Conservation (phyloP, 2,797 vertebrate genomes). For the Nothura maculosa region DNA sequence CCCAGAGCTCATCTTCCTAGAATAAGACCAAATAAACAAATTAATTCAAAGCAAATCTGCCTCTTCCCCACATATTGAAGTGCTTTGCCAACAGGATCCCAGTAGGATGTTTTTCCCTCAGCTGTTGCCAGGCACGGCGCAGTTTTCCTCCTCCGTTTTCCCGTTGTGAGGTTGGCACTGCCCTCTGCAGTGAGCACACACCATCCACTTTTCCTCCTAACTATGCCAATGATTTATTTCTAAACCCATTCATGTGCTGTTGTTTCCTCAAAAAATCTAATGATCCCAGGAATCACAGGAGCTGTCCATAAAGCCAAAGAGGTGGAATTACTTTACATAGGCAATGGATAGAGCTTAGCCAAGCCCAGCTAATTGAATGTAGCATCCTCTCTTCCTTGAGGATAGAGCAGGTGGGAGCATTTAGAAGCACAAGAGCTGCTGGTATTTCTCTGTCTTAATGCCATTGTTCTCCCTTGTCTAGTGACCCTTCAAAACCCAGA, state of each 20-base stretch:
- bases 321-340: not conserved
- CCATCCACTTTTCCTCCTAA: not conserved
- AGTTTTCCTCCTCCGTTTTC: slow-evolving; percentile 2
- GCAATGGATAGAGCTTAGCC: not conserved
- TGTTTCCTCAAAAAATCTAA: not conserved
- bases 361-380: not conserved
- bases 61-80: not conserved
- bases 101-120: slow-evolving; percentile 27
- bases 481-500: not conserved
- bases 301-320: not conserved
- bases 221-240: slow-evolving; percentile 12
- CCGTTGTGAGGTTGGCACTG: slow-evolving; percentile 16
- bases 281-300: not conserved
- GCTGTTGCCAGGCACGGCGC: slow-evolving; percentile 11
- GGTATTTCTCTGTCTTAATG: not conserved
- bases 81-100: slow-evolving; percentile 37
- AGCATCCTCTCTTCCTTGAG: not conserved
- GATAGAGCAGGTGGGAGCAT: not conserved
- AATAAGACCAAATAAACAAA: slow-evolving; percentile 70
- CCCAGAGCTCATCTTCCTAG: slow-evolving; percentile 17
- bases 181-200: not conserved
- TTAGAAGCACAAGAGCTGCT: not conserved
- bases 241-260: not conserved
- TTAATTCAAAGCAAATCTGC: slow-evolving; percentile 60
- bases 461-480: not conserved